Evolutionary conservation across 1,140 invertebrate genomes (phyloP), one percentile per base, ranked within the genome.

Genomic region (Zaprionus capensis): DNA sequence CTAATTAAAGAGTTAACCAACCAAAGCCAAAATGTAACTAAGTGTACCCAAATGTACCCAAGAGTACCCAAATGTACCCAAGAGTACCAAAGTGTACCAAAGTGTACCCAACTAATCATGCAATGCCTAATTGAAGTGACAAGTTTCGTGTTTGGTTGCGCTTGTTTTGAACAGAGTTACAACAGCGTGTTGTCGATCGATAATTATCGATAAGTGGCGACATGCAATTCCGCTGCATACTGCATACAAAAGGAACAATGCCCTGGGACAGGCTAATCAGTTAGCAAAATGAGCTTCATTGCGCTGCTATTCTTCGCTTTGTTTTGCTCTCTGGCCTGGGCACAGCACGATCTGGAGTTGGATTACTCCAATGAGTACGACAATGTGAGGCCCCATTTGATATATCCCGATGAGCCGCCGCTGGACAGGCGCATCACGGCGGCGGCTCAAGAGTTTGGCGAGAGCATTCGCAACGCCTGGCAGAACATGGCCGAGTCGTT

Each of bases 291-390:
- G 83, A 55, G 46, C 44, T 65, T 56, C 70, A 59, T 11, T 46
- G 55, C 55, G 73, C 34, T 22, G n/a, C 61, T 36, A 17, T 34
- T 31, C 6, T 31, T 34, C 5, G 53, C 66, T 5, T 24, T 51
- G 46, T 7, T 51, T 4, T 51, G 46, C n/a, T 51, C 46, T 36
- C 59, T 59, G 68, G 49, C 26, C 24, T 22, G 78, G 31, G 38
- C 36, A 0, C 17, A 57, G 24, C 24, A 65, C 2, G 78, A 83
- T 17, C 28, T 71, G 2, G 79, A 85, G 1, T 2, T 62, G 51
- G 86, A 90, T 5, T 85, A 90, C 31, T 90, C 85, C 41, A 85
- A 90, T 44, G 85, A 90, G 63, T 91, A 90, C 7, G 85, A 90
- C 38, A 70, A 82, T 51, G 85, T 90, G 61, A 76, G 85, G 1